phyloP scores from a whole-genome alignment of 1,140 invertebrate species.

The Drosophila rhopaloa region DNA sequence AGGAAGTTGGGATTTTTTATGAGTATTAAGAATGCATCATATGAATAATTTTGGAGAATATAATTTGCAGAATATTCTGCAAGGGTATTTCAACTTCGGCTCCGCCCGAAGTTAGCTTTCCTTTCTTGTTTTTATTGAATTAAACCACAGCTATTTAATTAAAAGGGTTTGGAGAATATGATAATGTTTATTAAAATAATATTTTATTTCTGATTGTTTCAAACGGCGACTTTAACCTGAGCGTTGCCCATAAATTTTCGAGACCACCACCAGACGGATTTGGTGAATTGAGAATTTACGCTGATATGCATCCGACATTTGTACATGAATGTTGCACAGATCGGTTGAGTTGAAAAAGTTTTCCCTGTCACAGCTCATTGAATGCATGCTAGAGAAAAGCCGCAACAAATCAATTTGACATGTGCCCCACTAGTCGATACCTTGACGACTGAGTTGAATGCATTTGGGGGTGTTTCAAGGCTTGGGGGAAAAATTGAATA shows the following conservation, averaged over 20 bases:
- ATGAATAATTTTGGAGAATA: too few relatives aligned
- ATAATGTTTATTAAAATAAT: neutral
- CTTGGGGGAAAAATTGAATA: slow-evolving; percentile 2
- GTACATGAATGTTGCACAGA: slow-evolving; percentile 32
- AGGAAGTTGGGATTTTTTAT: too few relatives aligned
- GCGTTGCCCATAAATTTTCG: slow-evolving; percentile 16
- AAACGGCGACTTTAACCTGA: neutral
- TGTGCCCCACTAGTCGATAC: slow-evolving; percentile 38
- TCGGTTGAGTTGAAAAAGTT: slow-evolving; percentile 68
- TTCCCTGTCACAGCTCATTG: slow-evolving; percentile 74
- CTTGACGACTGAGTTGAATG: slow-evolving; percentile 39
- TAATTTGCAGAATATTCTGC: too few relatives aligned
- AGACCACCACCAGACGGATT: slow-evolving; percentile 22
- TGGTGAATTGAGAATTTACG: slow-evolving; percentile 54
- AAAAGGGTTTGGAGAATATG: too few relatives aligned
- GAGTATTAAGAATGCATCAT: too few relatives aligned
- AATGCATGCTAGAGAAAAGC: slow-evolving; percentile 39
- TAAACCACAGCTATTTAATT: too few relatives aligned
- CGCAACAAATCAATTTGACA: slow-evolving; percentile 76
- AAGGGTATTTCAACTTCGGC: too few relatives aligned
- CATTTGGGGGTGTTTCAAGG: slow-evolving; percentile 18
- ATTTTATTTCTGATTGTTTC: neutral
- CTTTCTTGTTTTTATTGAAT: too few relatives aligned
- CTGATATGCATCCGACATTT: slow-evolving; percentile 45
- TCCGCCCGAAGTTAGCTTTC: too few relatives aligned